Base-by-base conservation (phyloP, 1,140 invertebrate species). In the Zaprionus taronus region DNA sequence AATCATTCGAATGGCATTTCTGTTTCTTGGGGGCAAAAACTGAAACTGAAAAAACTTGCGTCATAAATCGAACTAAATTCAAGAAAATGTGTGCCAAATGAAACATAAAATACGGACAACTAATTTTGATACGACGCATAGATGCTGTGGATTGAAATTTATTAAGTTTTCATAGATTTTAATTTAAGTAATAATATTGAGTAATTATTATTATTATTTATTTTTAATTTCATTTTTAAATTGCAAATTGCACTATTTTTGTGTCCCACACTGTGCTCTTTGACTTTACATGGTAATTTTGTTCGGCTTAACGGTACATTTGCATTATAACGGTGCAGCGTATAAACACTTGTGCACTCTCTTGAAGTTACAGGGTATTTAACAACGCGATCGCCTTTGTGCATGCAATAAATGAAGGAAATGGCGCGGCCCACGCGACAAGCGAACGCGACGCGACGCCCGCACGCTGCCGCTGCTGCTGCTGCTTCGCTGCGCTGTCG, bases 51-150 rank as follows among this genome's bases (percentile, higher is more conserved):
- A 4, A 56, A 63, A 57, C 80, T 87, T 86, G 83, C 83, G 83
- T 87, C 83, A 86, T 81, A 78, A 75, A 72, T 78, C 83, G 71
- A 80, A 77, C 67, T 87, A 61, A 65, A 72, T 56, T 68, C 72
- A 69, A 67, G 47, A 86, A 83, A 87, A 87, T 89, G 84, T 87
- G 83, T 87, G 83, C 83, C 83, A 87, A 87, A 80, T 80, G 68
- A 67, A 75, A 86, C 57, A 83, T 87, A 72, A 75, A 80, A 80
- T 67, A 68, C 31, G 64, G 61, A 15, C 36, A 62, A 26, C 61
- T 14, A 20, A 38, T 11, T 38, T 17, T 5, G 4, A 3, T 4
- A 2, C 36, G 26, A 53, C 57, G 38, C 17, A 53, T 1, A 51
- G 14, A 57, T 70, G 53, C 58, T 41, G 58, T 75, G 34, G 22